Conservation (phyloP, 1,140 invertebrate species). For the Drosophila nannoptera region DNA sequence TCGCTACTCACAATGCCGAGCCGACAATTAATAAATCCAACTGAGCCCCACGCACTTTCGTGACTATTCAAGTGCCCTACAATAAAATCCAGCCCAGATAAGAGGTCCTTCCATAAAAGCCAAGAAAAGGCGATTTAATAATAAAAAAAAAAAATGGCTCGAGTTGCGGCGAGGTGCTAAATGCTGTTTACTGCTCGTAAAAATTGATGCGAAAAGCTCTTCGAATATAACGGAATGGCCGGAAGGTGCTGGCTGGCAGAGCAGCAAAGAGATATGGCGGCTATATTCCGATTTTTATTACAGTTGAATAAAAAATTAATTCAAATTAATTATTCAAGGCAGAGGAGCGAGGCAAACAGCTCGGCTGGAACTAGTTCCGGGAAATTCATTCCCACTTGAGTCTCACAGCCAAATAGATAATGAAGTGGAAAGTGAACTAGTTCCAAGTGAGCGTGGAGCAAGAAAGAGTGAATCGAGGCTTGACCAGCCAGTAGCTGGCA, state of each 20-base stretch:
- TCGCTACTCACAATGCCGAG: constrained; percentile 65
- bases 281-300: background rate
- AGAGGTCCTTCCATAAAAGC: background rate
- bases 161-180: constrained; percentile 3
- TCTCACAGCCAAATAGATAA: too few species aligned
- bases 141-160: constrained; percentile 1
- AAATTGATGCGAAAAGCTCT: constrained; percentile 4
- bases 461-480: too few species aligned
- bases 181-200: constrained; percentile 16
- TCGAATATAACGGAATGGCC: constrained; percentile 3
- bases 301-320: too few species aligned
- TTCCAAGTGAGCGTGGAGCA: too few species aligned
- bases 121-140: background rate
- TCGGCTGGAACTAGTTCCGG: too few species aligned
- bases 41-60: constrained; percentile 45
- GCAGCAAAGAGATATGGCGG: background rate
- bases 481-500: too few species aligned
- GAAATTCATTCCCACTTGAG: too few species aligned
- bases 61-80: constrained; percentile 47
- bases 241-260: background rate
- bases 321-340: too few species aligned
- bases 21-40: constrained; percentile 77
- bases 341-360: too few species aligned
- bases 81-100: constrained; percentile 32
- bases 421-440: too few species aligned